phyloP scores from a whole-genome alignment of 2,888 invertebrate genomes.

The Tuberolachnus salignus region DNA sequence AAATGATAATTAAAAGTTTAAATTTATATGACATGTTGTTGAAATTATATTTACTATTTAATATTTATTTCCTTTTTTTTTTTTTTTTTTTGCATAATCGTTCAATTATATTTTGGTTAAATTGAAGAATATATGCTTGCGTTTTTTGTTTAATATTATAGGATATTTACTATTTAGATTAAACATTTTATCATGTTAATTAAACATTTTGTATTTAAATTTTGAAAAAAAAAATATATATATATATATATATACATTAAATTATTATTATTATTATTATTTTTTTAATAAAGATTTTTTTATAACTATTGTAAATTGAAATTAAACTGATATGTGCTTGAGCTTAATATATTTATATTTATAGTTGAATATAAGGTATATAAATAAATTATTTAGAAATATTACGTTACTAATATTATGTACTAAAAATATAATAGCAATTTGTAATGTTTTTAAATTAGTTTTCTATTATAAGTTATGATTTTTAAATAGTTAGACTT shows the following conservation, averaged over 20 bases:
- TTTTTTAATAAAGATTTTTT: no score
- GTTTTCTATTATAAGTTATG: slow-evolving; percentile 36
- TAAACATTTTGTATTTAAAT: slow-evolving; percentile 40
- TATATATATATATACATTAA: no score
- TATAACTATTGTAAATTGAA: slow-evolving; percentile 41
- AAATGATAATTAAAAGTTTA: slow-evolving; percentile 47
- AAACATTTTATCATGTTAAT: slow-evolving; percentile 31
- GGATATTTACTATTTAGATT: slow-evolving; percentile 48
- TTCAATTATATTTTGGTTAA: slow-evolving; percentile 46
- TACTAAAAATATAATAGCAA: slow-evolving; percentile 42
- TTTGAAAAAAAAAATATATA: slow-evolving; percentile 23
- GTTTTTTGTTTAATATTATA: slow-evolving; percentile 48
- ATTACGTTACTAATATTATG: slow-evolving; percentile 41
- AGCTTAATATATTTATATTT: slow-evolving; percentile 45
- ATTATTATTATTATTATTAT: no score
- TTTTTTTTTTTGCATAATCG: slow-evolving; percentile 36
- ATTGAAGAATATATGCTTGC: slow-evolving; percentile 46
- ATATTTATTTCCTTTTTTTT: slow-evolving; percentile 37
- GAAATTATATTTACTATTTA: slow-evolving; percentile 55
- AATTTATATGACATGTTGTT: slow-evolving; percentile 52
- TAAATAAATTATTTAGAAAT: slow-evolving; percentile 36
- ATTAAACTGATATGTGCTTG: slow-evolving; percentile 44
- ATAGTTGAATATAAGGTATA: slow-evolving; percentile 41
- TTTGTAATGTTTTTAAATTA: slow-evolving; percentile 33
- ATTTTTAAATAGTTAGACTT: slow-evolving; percentile 38